A percentile compares a stretch with the other conserved stretches of the same genome.
Evolutionary conservation across 2,113 vertebrate genomes (phyloP).

Genomic region (Clinocottus analis): DNA sequence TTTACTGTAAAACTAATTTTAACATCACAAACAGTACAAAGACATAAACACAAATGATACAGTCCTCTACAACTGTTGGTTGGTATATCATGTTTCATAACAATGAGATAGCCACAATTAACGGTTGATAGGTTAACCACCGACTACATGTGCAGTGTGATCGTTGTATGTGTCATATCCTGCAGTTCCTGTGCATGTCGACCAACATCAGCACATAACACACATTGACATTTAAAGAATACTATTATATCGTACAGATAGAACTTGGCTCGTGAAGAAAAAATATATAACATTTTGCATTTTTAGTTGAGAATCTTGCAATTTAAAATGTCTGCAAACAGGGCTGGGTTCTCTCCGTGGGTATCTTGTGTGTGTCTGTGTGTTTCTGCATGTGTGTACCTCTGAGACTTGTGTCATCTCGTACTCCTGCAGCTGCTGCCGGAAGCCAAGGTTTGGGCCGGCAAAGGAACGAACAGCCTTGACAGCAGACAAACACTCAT

Average conservation of each 20-base stretch:
- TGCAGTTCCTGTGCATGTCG: conserved; percentile 6
- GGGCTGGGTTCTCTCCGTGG: neutral
- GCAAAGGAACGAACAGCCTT: conserved; percentile 86
- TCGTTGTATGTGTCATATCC: conserved; percentile 30
- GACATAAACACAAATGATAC: neutral
- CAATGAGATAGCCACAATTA: neutral
- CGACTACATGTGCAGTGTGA: conserved; percentile 16
- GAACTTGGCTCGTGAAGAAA: neutral
- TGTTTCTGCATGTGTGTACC: conserved; percentile 73
- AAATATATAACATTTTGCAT: neutral
- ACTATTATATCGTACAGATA: neutral
- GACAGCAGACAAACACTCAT: conserved; percentile 88
- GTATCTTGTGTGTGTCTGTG: neutral
- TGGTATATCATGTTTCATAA: conserved; percentile 6
- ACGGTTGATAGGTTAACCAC: conserved; percentile 47
- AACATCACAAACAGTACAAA: neutral
- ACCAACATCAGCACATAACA: neutral
- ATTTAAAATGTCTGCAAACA: neutral
- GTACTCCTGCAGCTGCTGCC: conserved; percentile 91
- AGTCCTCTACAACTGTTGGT: neutral
- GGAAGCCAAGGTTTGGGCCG: conserved; percentile 90
- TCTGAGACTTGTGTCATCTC: conserved; percentile 85
- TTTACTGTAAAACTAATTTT: neutral
- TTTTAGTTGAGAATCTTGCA: neutral
- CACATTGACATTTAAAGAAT: neutral